Percentiles rank a stretch among this genome's conserved stretches.
Conservation (phyloP, 2,113 vertebrate genomes). For the Nymphicus hollandicus region DNA sequence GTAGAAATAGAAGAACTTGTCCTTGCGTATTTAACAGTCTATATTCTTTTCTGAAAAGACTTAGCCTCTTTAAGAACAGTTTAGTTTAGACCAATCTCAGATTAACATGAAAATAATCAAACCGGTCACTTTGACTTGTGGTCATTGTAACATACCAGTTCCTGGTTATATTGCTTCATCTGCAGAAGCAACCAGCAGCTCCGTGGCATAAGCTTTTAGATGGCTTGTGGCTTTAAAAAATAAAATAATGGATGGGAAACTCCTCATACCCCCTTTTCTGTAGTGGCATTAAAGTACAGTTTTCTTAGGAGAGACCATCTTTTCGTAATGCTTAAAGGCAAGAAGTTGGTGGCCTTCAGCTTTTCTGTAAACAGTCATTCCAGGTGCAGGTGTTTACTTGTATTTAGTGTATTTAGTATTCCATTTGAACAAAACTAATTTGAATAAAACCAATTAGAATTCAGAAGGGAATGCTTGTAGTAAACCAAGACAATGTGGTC, state of each 20-base stretch:
- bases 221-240: background rate
- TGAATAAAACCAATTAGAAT: background rate
- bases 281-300: background rate
- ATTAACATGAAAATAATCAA: background rate
- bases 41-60: background rate
- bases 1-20: background rate
- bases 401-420: background rate
- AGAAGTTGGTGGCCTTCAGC: background rate
- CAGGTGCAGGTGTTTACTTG: background rate
- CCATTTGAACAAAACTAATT: background rate
- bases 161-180: background rate
- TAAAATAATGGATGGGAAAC: rapidly evolving
- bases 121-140: background rate
- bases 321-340: background rate
- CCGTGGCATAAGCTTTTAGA: rapidly evolving
- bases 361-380: background rate
- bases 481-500: background rate
- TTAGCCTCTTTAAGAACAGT: background rate
- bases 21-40: background rate
- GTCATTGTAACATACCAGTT: background rate
- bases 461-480: background rate
- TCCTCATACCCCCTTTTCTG: background rate
- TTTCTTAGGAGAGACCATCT: background rate
- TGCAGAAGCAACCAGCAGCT: background rate
- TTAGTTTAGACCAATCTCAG: background rate